Base-by-base conservation (phyloP, 2,113 vertebrate species). In the Nothocercus julius region DNA sequence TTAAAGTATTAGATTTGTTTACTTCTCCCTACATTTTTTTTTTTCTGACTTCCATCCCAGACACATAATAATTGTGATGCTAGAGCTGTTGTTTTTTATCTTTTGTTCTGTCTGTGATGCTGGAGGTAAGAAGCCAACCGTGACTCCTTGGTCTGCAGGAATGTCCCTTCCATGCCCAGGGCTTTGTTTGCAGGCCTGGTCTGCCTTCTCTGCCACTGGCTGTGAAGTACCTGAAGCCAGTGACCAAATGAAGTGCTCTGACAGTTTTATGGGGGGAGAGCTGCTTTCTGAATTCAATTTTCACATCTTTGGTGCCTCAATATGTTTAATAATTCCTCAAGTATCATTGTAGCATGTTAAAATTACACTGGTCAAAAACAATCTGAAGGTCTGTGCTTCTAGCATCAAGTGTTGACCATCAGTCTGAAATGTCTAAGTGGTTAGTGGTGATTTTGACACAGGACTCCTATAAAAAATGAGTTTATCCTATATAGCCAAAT, bases 71-170 rank as follows among this genome's bases (percentile, higher is more conserved):
- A 64, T 82, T 20, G 3, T 68, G 47, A 69, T 61, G 32, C 42
- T 40, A 25, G 77, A 90, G 58, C 62, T 88, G 44, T 8, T 59
- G 21, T 82, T 69, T 93, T 89, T 93, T 78, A 64, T 88, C 69
- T 92, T 92, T 68, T 78, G 58, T 75, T 84, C 56, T 86, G 3
- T 70, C 40, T 56, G 16, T 56, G 86, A 64, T 34, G 68, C 68
- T 92, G 92, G 86, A 82, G 84, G 69, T 74, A 19, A 77, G 91
- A 73, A 91, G 27, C 70, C 81, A 89, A 0, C 18, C 36, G 34
- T 66, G 67, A 36, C 62, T 89, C 58, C 16, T 49, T 59, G 89
- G 53, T 84, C 82, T 73, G 78, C 67, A 80, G 91, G 80, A 74
- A 18, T 68, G 66, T 91, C 89, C 73, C 56, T 63, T 20, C 21